Percentiles rank a stretch among this genome's conserved stretches.
Conservation (phyloP, 2,797 vertebrate species). For the Yasuhikotakia modesta region DNA sequence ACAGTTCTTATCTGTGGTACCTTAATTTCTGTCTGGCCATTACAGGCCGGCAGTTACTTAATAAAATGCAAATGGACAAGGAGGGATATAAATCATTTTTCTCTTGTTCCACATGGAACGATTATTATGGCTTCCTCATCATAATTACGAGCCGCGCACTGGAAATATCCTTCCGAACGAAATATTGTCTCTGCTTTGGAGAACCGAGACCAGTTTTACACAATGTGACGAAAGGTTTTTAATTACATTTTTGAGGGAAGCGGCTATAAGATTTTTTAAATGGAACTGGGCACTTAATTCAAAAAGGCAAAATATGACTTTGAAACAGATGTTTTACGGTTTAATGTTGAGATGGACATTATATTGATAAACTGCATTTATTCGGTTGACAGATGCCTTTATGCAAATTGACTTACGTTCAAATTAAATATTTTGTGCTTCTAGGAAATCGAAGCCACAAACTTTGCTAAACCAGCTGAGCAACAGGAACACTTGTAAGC, state of each 20-base stretch:
- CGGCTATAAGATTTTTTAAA: no score
- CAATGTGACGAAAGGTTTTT: constrained; percentile 12
- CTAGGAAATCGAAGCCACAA: no score
- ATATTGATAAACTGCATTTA: no score
- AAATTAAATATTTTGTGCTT: no score
- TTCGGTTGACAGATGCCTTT: no score
- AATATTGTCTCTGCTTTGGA: constrained; percentile 50
- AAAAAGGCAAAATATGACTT: no score
- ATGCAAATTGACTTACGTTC: no score
- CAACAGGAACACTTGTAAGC: no score
- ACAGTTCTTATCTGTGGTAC: constrained; percentile 81
- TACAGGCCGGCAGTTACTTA: constrained; percentile 88
- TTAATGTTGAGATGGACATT: no score
- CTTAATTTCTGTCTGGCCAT: constrained; percentile 86
- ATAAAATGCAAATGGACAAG: constrained; percentile 87
- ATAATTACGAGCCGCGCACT: constrained; percentile 62
- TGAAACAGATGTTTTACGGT: no score
- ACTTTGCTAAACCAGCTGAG: no score
- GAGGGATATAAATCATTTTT: constrained; percentile 87
- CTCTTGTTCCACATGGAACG: constrained; percentile 70
- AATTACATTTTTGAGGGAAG: constrained; percentile 21
- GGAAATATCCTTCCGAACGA: constrained; percentile 40
- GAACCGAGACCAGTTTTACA: background rate
- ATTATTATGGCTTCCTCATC: constrained; percentile 76
- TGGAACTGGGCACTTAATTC: no score